Percentiles rank a stretch among this genome's conserved stretches.
These are phyloP conservation scores for Bombus fervidus DNA, from an alignment of 1,140 invertebrate species.

Conservation along the genomic window DNA sequence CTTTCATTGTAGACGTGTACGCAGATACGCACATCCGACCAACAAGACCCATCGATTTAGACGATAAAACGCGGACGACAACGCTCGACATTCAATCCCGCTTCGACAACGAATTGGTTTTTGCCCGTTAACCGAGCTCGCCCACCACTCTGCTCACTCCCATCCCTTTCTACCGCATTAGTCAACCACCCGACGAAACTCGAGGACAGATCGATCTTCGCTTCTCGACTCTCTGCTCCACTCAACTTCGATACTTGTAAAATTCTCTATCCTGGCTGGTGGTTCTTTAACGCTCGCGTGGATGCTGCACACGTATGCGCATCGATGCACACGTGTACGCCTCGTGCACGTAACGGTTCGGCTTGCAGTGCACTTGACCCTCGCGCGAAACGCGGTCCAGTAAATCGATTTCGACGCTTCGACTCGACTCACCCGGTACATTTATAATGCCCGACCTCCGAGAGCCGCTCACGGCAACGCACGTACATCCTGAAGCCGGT, in stretches of 20 bases:
- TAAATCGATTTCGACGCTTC: conserved; percentile 65
- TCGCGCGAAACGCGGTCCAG: conserved; percentile 42
- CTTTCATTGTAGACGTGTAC: conserved; percentile 10
- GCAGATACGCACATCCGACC: conserved; percentile 15
- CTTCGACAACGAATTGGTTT: conserved; percentile 67
- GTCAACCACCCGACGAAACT: conserved; percentile 62
- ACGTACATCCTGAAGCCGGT: conserved; percentile 58
- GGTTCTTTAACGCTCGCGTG: conserved; percentile 14
- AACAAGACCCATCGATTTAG: conserved; percentile 49
- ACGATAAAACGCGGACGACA: conserved; percentile 60
- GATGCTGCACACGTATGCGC: neutral
- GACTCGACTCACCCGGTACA: conserved; percentile 60
- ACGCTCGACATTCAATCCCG: conserved; percentile 62
- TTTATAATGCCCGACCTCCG: conserved; percentile 64
- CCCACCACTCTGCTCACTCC: neutral
- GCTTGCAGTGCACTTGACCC: conserved; percentile 60
- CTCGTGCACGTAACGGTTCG: neutral
- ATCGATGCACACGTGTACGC: neutral
- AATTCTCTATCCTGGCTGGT: conserved; percentile 13
- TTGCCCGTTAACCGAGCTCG: conserved; percentile 64
- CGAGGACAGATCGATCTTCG: conserved; percentile 66
- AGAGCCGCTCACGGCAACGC: conserved; percentile 56
- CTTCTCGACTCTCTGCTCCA: conserved; percentile 45
- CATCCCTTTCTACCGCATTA: conserved; percentile 48
- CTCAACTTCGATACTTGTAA: conserved; percentile 49